Conservation (phyloP, 2,888 invertebrate species). For the Zeuzera pyrina region DNA sequence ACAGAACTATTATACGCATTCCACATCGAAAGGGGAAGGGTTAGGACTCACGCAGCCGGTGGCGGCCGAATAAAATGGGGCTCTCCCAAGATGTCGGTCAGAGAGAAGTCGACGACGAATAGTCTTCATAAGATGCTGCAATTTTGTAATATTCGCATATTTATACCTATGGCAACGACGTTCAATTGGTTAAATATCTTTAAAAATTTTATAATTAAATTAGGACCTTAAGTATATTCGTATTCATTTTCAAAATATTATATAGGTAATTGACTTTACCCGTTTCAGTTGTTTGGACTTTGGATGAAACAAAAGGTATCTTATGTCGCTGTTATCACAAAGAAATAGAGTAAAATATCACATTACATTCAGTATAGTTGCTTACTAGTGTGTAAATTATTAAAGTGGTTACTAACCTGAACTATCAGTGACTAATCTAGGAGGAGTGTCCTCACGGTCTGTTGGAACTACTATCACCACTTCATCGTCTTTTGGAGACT, state of each 20-base stretch:
- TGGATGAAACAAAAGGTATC: too few species aligned
- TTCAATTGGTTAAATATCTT: constrained; percentile 42
- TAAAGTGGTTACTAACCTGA: constrained; percentile 64
- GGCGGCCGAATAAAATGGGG: constrained; percentile 58
- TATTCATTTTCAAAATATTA: too few species aligned
- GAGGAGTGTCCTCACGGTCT: constrained; percentile 66
- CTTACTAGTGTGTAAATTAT: constrained; percentile 5
- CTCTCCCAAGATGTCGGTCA: constrained; percentile 71
- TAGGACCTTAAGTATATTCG: too few species aligned
- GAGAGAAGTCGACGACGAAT: constrained; percentile 81
- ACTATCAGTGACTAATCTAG: constrained; percentile 75
- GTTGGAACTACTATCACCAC: constrained; percentile 62
- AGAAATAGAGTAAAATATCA: constrained; percentile 6
- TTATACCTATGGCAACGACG: constrained; percentile 69
- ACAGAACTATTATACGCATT: constrained; percentile 52
- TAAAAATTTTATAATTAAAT: too few species aligned
- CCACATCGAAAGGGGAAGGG: constrained; percentile 59
- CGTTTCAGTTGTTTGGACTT: not conserved
- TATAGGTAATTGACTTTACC: too few species aligned
- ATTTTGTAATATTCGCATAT: constrained; percentile 72
- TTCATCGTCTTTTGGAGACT: constrained; percentile 59
- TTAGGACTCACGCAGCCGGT: constrained; percentile 65
- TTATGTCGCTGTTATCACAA: too few species aligned
- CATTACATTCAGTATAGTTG: constrained; percentile 6
- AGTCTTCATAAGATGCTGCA: constrained; percentile 82